phyloP scores from a whole-genome alignment of 2,888 invertebrate species.

The Synanthedon andrenaeformis region DNA sequence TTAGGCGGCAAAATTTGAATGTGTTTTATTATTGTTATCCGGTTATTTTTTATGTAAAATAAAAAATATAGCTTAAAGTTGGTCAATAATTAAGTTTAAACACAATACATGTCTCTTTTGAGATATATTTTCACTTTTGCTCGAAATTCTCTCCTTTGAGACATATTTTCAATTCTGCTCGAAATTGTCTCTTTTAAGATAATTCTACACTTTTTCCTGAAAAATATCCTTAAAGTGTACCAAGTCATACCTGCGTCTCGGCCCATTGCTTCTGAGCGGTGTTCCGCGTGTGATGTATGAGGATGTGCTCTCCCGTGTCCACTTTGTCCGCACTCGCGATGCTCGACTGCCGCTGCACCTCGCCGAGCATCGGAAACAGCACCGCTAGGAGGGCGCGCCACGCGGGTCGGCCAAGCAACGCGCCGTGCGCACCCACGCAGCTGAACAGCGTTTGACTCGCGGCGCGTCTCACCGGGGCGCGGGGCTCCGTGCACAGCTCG shows the following conservation, averaged over 20 bases:
- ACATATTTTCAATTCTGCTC: no score
- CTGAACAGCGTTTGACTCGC: conserved; percentile 98
- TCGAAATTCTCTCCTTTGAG: no score
- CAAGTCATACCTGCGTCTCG: conserved; percentile 84
- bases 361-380: conserved; percentile 92
- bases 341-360: conserved; percentile 83
- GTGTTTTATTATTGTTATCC: no score
- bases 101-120: no score
- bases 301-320: conserved; percentile 91
- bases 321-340: conserved; percentile 83
- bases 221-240: no score
- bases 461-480: conserved; percentile 96
- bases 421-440: conserved; percentile 95
- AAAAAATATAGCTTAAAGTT: no score
- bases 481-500: conserved; percentile 89
- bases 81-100: no score
- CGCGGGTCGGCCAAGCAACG: conserved; percentile 85
- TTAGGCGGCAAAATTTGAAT: no score
- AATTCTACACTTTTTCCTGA: no score
- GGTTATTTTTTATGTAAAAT: no score
- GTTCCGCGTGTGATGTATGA: conserved; percentile 98
- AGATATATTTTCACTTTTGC: no score
- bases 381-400: conserved; percentile 97
- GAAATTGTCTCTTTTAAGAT: no score
- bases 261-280: conserved; percentile 99